A percentile compares a stretch with the other conserved stretches of the same genome.
Conservation (phyloP, 2,888 invertebrate species). For the Tridacna gigas region DNA sequence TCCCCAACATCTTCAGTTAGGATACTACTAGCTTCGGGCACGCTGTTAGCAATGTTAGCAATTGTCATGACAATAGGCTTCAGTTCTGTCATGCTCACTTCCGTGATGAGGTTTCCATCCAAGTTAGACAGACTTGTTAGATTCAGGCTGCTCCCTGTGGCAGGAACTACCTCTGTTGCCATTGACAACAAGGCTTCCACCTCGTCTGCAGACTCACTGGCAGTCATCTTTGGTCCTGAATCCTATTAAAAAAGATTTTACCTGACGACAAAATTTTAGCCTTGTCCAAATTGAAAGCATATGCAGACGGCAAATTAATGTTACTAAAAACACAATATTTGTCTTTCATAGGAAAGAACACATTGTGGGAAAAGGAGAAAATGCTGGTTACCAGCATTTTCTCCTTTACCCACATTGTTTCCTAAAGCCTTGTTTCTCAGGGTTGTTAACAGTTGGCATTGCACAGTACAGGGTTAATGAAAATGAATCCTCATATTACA, state of each 20-base stretch:
- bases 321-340: too few species aligned
- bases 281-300: too few species aligned
- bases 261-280: too few species aligned
- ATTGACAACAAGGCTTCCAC: conserved; percentile 31
- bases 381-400: neutral
- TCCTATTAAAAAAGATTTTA: neutral
- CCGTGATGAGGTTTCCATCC: conserved; percentile 8
- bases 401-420: neutral
- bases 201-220: conserved; percentile 31
- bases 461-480: too few species aligned
- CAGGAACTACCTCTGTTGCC: conserved; percentile 26
- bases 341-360: too few species aligned
- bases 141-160: neutral
- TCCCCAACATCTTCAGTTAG: neutral
- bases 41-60: conserved; percentile 42
- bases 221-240: conserved; percentile 21
- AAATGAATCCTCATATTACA: too few species aligned
- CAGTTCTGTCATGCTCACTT: conserved; percentile 49
- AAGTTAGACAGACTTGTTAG: neutral
- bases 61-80: conserved; percentile 52
- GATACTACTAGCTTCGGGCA: neutral
- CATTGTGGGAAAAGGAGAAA: too few species aligned
- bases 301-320: too few species aligned
- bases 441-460: too few species aligned
- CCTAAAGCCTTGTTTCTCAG: neutral